phyloP scores from a whole-genome alignment of 2,113 vertebrate species.

The Phoxinus phoxinus region DNA sequence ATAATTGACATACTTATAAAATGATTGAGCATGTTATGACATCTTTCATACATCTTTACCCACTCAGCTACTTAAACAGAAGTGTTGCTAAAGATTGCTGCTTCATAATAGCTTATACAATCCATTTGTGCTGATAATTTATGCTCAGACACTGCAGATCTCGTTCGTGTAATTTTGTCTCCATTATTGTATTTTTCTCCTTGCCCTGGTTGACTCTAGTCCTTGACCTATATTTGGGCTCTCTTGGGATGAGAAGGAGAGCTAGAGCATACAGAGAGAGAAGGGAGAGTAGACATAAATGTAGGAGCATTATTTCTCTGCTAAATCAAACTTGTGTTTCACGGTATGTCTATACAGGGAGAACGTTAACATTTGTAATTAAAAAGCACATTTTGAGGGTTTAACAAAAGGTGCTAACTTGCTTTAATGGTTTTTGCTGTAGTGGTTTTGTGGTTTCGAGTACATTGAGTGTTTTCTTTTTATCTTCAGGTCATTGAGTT shows the following conservation, averaged over 20 bases:
- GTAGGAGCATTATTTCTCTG: neutral
- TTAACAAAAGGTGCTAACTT: slow-evolving; percentile 2
- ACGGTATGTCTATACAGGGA: neutral
- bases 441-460: slow-evolving; percentile 39
- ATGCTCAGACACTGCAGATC: slow-evolving; percentile 43
- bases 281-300: slow-evolving; percentile 2
- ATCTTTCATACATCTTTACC: neutral
- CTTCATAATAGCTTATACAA: neutral
- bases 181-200: slow-evolving; percentile 63
- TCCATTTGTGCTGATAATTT: neutral
- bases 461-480: neutral
- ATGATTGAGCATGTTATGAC: neutral
- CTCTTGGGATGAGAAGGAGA: slow-evolving; percentile 39
- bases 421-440: slow-evolving; percentile 5
- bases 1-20: neutral
- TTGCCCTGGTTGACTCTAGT: slow-evolving; percentile 64
- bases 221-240: slow-evolving; percentile 75
- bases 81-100: slow-evolving; percentile 2
- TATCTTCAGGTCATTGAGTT: slow-evolving; percentile 29
- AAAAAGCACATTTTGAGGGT: neutral
- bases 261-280: slow-evolving; percentile 48
- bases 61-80: neutral
- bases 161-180: slow-evolving; percentile 28
- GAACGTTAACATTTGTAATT: neutral
- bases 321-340: slow-evolving; percentile 1